Evolutionary conservation across 2,888 invertebrate species (phyloP).

Genomic region (Sphaerophoria rueppellii): DNA sequence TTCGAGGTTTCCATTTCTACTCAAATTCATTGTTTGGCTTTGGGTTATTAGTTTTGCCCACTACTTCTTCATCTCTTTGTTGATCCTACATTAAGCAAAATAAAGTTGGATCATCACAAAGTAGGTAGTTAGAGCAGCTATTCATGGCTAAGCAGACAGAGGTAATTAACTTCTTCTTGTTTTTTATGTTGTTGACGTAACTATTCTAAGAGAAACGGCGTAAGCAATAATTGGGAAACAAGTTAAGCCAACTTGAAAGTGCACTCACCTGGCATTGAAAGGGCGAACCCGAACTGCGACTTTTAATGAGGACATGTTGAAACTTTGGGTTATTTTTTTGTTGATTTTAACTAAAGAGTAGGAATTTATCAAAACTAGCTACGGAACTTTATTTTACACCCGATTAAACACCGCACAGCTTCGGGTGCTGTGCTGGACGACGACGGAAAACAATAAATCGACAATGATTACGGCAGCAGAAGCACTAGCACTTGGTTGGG

Average conservation of each 20-base stretch:
- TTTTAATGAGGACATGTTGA: slow-evolving; percentile 93
- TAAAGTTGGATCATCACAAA: slow-evolving; percentile 38
- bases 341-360: slow-evolving; percentile 1
- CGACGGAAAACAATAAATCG: slow-evolving; percentile 26
- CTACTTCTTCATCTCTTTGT: slow-evolving; percentile 57
- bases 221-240: slow-evolving; percentile 3
- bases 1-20: not conserved
- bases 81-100: not conserved
- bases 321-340: not conserved
- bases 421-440: slow-evolving; percentile 32
- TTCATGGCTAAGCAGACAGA: not conserved
- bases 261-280: slow-evolving; percentile 91
- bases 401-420: slow-evolving; percentile 34
- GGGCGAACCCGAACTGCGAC: slow-evolving; percentile 95
- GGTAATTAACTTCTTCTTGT: slow-evolving; percentile 21
- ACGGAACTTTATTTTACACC: slow-evolving; percentile 32
- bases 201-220: slow-evolving; percentile 25
- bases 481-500: slow-evolving; percentile 38
- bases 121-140: not conserved
- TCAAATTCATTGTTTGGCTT: slow-evolving; percentile 19
- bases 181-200: slow-evolving; percentile 63
- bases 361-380: not conserved
- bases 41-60: slow-evolving; percentile 32
- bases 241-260: slow-evolving; percentile 20
- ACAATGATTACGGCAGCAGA: slow-evolving; percentile 34